Evolutionary conservation across 2,113 vertebrate species (phyloP).

Genomic region (Mormyrus lacerda): DNA sequence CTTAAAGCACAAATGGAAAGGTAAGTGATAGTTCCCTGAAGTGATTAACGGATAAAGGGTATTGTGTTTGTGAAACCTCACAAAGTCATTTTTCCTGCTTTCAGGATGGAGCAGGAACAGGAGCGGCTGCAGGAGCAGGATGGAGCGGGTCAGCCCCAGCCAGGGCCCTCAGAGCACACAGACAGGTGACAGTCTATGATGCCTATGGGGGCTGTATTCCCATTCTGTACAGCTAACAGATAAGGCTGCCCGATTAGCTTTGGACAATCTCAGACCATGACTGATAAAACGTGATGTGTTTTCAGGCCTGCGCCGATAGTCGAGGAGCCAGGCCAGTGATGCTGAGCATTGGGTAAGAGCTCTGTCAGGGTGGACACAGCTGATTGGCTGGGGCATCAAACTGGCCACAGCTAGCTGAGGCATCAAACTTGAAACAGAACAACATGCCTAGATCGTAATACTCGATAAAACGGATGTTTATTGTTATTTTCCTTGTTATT

Average conservation of each 20-base stretch:
- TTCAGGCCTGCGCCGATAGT: conserved; percentile 28
- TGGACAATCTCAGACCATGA: not conserved
- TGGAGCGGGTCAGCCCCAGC: conserved; percentile 46
- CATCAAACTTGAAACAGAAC: not conserved
- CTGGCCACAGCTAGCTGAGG: not conserved
- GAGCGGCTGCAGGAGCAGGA: conserved; percentile 53
- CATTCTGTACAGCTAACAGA: not conserved
- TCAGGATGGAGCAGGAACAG: conserved; percentile 53
- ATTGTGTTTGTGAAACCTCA: not conserved
- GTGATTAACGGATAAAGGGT: not conserved
- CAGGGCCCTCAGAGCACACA: conserved; percentile 31
- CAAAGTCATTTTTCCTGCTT: not conserved
- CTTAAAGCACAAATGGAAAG: conserved; percentile 74
- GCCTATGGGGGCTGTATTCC: not conserved
- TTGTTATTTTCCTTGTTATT: not conserved
- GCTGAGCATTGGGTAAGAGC: conserved; percentile 22
- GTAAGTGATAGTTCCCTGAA: conserved; percentile 44
- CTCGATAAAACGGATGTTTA: not conserved
- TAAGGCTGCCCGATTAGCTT: not conserved
- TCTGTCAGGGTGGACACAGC: not conserved
- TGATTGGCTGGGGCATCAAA: not conserved
- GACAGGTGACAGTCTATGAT: conserved; percentile 51
- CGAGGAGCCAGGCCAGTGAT: conserved; percentile 33
- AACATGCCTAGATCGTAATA: not conserved
- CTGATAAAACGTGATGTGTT: not conserved